Evolutionary conservation across 2,888 invertebrate species (phyloP), one percentile per base, ranked within the genome.

Genomic region (Tipula vernalis): DNA sequence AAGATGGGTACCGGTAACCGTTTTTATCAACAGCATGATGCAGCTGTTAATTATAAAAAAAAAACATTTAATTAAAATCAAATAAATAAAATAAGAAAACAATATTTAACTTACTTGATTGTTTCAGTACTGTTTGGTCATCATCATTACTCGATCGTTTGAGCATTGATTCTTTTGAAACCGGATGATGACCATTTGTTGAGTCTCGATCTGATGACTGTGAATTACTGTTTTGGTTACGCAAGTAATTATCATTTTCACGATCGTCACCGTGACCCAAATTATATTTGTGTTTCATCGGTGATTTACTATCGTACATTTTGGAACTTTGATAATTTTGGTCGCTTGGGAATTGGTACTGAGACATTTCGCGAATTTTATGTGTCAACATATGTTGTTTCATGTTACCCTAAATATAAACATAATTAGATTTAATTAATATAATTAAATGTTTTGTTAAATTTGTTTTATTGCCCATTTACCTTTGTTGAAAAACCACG

Each of bases 321-420:
- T 84, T 84, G 6, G 84, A 84, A 84, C 39, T 84, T 84, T 84
- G 84, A 15, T 84, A 84, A 8, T 84, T 84, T 41, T 84, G 84
- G n/a, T 84, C 84, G 84, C 39, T 8, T 13, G 84, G 84, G 10
- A 39, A 84, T 84, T 84, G 84, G 84, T 86, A 83, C 42, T 84
- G 86, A 44, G 87, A 86, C 94, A 96, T 96, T 92, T 97, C 97
- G 88, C 97, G 95, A 89, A 97, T 97, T 93, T 98, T 99, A 93
- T 99, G 99, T 88, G 99, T 99, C 90, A 99, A 93, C 97, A 98
- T 97, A 92, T 99, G 99, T 92, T 99, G 99, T 93, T 98, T 99
- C 96, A 99, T 98, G 92, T 99, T 99, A 87, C 99, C 99, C 96
- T 98, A 94, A 28, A 89, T 89, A 87, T n/a, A 88, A 86, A 86